Conservation (phyloP, 2,888 invertebrate genomes). For the Disparrhopalites patrizii region DNA sequence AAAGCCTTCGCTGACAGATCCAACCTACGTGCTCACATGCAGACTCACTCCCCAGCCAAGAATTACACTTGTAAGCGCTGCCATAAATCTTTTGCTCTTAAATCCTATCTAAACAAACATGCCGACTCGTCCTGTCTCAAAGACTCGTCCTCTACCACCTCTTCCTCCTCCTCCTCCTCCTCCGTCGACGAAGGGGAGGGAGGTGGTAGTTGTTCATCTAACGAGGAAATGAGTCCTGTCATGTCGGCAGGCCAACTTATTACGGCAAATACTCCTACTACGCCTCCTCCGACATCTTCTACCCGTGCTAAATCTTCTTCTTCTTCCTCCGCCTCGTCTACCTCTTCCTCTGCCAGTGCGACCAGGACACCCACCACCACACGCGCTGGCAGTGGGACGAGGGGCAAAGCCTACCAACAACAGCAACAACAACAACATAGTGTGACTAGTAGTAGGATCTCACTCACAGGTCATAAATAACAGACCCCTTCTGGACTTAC, state of each 20-base stretch:
- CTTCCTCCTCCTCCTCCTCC: neutral
- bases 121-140: conserved; percentile 83
- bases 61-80: conserved; percentile 84
- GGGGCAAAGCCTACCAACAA: conserved; percentile 1
- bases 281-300: neutral
- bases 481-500: conserved; percentile 11
- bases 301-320: neutral
- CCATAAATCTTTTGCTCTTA: conserved; percentile 86
- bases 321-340: neutral
- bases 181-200: neutral
- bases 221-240: conserved; percentile 1
- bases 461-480: conserved; percentile 16
- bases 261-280: neutral
- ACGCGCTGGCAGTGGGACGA: no score
- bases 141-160: conserved; percentile 51
- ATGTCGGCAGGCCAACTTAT: conserved; percentile 2
- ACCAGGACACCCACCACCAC: neutral
- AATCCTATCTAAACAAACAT: conserved; percentile 93
- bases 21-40: conserved; percentile 90
- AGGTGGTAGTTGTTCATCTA: conserved; percentile 12
- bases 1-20: conserved; percentile 93
- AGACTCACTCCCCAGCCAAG: conserved; percentile 87
- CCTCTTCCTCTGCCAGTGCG: neutral
- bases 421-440: neutral
- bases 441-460: neutral